A percentile compares a stretch with the other conserved stretches of the same genome.
Evolutionary conservation across 2,113 vertebrate species (phyloP).

Genomic region (Lepisosteus oculatus): DNA sequence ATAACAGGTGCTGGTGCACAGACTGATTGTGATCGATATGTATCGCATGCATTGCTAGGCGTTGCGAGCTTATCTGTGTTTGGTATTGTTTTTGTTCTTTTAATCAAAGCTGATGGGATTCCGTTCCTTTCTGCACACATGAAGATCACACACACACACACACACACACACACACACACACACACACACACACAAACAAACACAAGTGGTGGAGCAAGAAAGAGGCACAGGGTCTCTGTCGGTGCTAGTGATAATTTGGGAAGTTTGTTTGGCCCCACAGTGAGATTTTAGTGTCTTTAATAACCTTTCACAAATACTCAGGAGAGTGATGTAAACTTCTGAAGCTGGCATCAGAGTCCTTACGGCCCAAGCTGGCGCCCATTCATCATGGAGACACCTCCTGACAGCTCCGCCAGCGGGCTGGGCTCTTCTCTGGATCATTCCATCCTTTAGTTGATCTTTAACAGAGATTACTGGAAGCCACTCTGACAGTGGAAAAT

Average conservation of each 20-base stretch:
- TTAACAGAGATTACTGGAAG: slow-evolving; percentile 33
- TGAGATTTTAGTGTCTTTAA: slow-evolving; percentile 35
- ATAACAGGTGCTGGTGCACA: too few relatives aligned
- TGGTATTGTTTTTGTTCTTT: too few relatives aligned
- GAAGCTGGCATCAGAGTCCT: slow-evolving; percentile 51
- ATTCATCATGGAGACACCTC: slow-evolving; percentile 55
- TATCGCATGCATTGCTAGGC: too few relatives aligned
- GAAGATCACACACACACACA: too few relatives aligned
- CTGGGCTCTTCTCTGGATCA: slow-evolving; percentile 25
- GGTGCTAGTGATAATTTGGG: slow-evolving; percentile 23
- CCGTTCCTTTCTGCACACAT: too few relatives aligned
- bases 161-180: too few relatives aligned
- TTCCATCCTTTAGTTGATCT: slow-evolving; percentile 24
- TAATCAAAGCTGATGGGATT: too few relatives aligned
- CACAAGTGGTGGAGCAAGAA: not conserved
- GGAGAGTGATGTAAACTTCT: slow-evolving; percentile 56
- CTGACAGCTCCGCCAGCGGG: slow-evolving; percentile 42
- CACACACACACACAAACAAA: not conserved
- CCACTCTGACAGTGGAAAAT: slow-evolving; percentile 7
- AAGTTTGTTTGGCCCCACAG: slow-evolving; percentile 19
- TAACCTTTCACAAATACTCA: slow-evolving; percentile 58
- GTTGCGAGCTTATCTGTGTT: too few relatives aligned
- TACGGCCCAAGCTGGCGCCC: slow-evolving; percentile 48
- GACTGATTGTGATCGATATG: too few relatives aligned
- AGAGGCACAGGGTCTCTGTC: slow-evolving; percentile 20